Percentiles rank a stretch among this genome's conserved stretches.
Conservation (phyloP, 2,113 vertebrate species). For the Prolemur simus region DNA sequence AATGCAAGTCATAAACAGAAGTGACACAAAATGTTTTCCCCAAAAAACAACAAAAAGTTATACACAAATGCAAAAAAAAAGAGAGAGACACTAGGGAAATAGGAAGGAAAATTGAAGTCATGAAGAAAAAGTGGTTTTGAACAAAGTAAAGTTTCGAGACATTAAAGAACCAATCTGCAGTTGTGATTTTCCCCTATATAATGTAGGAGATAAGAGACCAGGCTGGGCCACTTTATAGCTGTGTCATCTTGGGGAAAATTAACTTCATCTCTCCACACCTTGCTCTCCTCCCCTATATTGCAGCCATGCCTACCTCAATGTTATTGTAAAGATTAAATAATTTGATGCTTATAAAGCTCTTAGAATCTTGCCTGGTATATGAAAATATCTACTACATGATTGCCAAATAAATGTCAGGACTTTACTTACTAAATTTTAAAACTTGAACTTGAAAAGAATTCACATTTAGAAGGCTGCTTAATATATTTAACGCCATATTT, state of each 20-base stretch:
- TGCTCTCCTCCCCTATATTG: not conserved
- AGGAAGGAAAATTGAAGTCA: constrained; percentile 10
- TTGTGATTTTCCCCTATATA: not conserved
- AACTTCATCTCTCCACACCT: not conserved
- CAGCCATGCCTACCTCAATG: not conserved
- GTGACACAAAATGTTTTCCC: not conserved
- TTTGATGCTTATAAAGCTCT: not conserved
- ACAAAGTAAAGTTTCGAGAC: constrained; percentile 19
- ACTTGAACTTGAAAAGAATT: not conserved
- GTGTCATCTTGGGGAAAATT: not conserved
- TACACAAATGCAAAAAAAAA: constrained; percentile 37
- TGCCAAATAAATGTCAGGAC: not conserved
- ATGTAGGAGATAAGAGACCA: not conserved
- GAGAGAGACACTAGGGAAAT: not conserved
- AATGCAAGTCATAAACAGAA: constrained; percentile 22
- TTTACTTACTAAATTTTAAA: constrained; percentile 16
- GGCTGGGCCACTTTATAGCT: not conserved
- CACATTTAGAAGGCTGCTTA: not conserved
- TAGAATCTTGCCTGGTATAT: not conserved
- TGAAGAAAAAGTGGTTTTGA: not conserved
- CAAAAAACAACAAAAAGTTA: not conserved
- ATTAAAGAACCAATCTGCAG: not conserved
- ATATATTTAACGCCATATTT: not conserved
- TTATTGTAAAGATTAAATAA: not conserved
- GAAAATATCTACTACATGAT: not conserved